These are phyloP conservation scores for Nerophis ophidion DNA, from an alignment of 2,113 vertebrate genomes.

Conservation along the genomic window DNA sequence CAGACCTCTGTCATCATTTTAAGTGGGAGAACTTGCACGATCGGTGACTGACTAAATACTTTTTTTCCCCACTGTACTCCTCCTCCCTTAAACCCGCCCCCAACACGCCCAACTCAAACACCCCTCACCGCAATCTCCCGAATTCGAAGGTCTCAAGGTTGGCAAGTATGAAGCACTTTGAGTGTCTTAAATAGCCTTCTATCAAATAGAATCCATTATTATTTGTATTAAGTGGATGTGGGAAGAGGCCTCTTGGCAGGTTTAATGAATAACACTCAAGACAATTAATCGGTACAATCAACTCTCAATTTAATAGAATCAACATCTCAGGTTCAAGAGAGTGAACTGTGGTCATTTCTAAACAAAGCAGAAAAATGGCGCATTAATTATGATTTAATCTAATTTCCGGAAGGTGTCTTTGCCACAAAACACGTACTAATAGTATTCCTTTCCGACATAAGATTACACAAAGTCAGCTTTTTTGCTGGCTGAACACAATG, in stretches of 20 bases:
- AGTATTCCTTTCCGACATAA: not conserved
- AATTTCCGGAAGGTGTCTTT: not conserved
- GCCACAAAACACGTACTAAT: not conserved
- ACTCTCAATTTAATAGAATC: conserved; percentile 87
- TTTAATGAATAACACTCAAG: conserved; percentile 89
- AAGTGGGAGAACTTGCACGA: no score
- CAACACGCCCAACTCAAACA: no score
- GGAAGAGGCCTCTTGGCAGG: conserved; percentile 66
- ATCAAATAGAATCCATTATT: no score
- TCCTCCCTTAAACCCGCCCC: no score
- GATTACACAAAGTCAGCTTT: conserved; percentile 4
- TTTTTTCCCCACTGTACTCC: no score
- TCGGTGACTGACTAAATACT: no score
- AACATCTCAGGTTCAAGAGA: conserved; percentile 81
- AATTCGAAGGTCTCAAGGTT: no score
- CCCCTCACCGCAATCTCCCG: no score
- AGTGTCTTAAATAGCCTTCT: no score
- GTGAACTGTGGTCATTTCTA: conserved; percentile 75
- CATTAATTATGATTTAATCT: not conserved
- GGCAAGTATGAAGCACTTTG: no score
- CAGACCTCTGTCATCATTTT: no score
- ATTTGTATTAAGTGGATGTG: conserved; percentile 28
- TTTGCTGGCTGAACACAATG: not conserved
- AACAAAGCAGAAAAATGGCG: conserved; percentile 53
- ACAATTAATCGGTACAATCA: conserved; percentile 90